Conservation (phyloP, 2,888 invertebrate species). For the Schrankia costaestrigalis region DNA sequence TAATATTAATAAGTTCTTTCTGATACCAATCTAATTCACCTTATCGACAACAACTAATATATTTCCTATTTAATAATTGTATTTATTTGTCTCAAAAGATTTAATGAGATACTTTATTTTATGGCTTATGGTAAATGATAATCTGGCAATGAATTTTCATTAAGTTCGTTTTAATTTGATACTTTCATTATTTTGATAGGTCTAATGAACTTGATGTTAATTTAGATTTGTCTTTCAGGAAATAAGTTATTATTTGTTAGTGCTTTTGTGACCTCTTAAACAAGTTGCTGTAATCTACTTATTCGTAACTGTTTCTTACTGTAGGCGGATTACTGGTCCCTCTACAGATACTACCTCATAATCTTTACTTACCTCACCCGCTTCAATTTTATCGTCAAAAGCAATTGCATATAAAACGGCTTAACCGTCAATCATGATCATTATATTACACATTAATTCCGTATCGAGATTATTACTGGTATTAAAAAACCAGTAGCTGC, state of each 20-base stretch:
- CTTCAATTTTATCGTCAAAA: slow-evolving; percentile 1
- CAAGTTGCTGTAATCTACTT: not conserved
- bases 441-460: slow-evolving; percentile 19
- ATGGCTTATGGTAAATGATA: slow-evolving; percentile 30
- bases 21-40: slow-evolving; percentile 12
- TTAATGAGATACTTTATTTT: slow-evolving; percentile 26
- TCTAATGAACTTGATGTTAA: too few relatives aligned
- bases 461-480: slow-evolving; percentile 10
- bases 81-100: slow-evolving; percentile 31
- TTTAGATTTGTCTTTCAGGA: too few relatives aligned
- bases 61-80: slow-evolving; percentile 17
- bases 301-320: slow-evolving; percentile 1
- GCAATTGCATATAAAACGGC: slow-evolving; percentile 12
- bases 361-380: too few relatives aligned
- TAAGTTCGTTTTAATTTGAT: slow-evolving; percentile 21
- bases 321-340: too few relatives aligned
- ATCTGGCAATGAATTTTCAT: slow-evolving; percentile 29
- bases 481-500: slow-evolving; percentile 7
- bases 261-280: too few relatives aligned
- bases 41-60: slow-evolving; percentile 19
- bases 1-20: too few relatives aligned
- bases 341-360: too few relatives aligned
- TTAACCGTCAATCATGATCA: slow-evolving; percentile 18
- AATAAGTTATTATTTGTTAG: too few relatives aligned
- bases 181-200: not conserved